phyloP scores from a whole-genome alignment of 2,113 vertebrate species.

The Syrmaticus mikado region DNA sequence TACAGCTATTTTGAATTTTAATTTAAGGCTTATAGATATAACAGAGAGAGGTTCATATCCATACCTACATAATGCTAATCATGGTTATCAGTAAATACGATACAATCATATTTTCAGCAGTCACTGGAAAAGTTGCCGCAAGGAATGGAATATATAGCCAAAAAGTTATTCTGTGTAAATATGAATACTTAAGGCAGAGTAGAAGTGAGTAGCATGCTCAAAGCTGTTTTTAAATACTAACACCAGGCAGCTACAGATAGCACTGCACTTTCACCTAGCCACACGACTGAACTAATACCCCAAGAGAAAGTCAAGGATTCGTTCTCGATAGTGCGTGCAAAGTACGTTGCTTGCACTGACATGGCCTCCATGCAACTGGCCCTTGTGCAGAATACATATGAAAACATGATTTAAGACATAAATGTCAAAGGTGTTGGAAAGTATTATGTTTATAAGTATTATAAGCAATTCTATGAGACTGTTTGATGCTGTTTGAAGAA shows the following conservation, averaged over 20 bases:
- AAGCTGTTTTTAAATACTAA: background rate
- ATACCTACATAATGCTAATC: background rate
- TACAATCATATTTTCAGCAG: background rate
- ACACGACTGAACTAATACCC: background rate
- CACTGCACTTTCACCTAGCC: background rate
- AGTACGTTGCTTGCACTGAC: background rate
- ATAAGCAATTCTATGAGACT: background rate
- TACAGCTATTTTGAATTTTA: background rate
- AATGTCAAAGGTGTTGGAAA: background rate
- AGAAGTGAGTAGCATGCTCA: background rate
- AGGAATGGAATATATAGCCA: background rate
- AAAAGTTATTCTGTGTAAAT: background rate
- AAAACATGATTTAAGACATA: background rate
- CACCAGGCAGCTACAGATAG: background rate
- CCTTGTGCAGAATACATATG: background rate
- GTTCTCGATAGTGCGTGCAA: background rate
- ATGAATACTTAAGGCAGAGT: background rate
- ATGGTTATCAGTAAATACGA: background rate
- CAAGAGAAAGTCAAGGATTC: background rate
- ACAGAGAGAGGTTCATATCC: background rate
- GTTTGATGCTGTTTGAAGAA: background rate
- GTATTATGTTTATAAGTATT: too few relatives aligned
- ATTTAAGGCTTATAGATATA: background rate
- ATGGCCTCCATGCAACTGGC: background rate
- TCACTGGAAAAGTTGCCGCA: background rate